phyloP scores from a whole-genome alignment of 1,140 invertebrate species.

The Caenorhabditis elegans region WBcel235 BX284605.5:12915001-12915500 shows the following conservation, averaged over 20 bases:
- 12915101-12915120: conserved; percentile 75
- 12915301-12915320: conserved; percentile 50
- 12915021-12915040: conserved; percentile 50
- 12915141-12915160: conserved; percentile 64
- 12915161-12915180: conserved; percentile 73
- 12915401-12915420: conserved; percentile 75
- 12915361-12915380: conserved; percentile 42
- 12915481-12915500: conserved; percentile 63
- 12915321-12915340: conserved; percentile 60
- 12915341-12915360: conserved; percentile 66
- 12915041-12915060: conserved; percentile 51
- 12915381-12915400: conserved; percentile 69
- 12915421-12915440: conserved; percentile 72
- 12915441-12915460: conserved; percentile 58
- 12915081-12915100: conserved; percentile 72
- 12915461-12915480: conserved; percentile 67
- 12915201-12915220: conserved; percentile 75
- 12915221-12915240: conserved; percentile 77
- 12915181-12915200: conserved; percentile 70
- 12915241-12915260: conserved; percentile 70
- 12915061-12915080: conserved; percentile 63
- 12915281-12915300: not conserved
- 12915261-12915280: conserved; percentile 2
- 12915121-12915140: conserved; percentile 49
- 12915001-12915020: conserved; percentile 40